Conservation (phyloP, 2,888 invertebrate species). For the Parapristionchus giblindavisi region DNA sequence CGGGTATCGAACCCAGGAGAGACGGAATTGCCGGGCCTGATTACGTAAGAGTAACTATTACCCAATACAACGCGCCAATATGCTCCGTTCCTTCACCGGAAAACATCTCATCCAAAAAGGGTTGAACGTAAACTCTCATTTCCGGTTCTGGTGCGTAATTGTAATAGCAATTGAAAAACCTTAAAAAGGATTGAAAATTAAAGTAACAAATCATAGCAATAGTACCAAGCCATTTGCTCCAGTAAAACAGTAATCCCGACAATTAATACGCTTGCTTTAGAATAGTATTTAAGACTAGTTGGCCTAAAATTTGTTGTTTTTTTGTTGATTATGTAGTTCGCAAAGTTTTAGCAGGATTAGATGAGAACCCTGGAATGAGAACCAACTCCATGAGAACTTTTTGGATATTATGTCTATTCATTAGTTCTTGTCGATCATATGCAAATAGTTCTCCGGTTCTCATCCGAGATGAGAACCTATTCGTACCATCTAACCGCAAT, state of each 20-base stretch:
- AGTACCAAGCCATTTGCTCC: background rate
- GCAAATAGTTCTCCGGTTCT: too few relatives aligned
- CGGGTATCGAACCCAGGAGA: too few relatives aligned
- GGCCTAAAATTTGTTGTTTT: background rate
- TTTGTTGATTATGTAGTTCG: too few relatives aligned
- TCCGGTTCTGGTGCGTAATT: background rate
- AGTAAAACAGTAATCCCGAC: background rate
- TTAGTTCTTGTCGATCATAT: too few relatives aligned
- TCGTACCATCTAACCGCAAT: background rate
- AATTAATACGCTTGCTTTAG: background rate
- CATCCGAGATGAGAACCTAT: too few relatives aligned
- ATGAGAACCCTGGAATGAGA: too few relatives aligned
- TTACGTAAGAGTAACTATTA: too few relatives aligned
- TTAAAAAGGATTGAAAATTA: background rate
- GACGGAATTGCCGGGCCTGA: too few relatives aligned
- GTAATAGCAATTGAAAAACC: slow-evolving; percentile 14
- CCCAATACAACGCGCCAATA: background rate
- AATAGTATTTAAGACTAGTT: background rate
- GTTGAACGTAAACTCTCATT: background rate
- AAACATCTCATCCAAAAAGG: background rate
- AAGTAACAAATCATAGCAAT: too few relatives aligned
- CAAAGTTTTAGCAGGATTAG: too few relatives aligned
- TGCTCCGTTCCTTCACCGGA: background rate
- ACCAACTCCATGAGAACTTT: too few relatives aligned
- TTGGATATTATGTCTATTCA: too few relatives aligned